Evolutionary conservation across 2,888 invertebrate species (phyloP).

Genomic region (Ganaspis brasiliensis): DNA sequence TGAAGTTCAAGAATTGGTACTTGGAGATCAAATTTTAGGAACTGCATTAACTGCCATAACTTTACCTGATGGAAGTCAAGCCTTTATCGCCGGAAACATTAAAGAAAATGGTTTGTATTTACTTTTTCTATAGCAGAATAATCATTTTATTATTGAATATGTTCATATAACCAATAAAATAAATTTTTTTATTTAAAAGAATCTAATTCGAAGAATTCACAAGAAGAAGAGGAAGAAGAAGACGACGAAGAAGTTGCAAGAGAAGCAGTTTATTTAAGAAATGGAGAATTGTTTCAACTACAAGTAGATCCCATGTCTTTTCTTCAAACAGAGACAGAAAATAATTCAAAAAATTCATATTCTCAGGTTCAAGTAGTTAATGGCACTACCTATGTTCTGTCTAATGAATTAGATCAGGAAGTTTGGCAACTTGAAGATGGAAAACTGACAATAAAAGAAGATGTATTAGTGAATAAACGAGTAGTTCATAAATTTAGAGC

Average conservation of each 20-base stretch:
- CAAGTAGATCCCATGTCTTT: conserved; percentile 70
- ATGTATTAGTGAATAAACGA: conserved; percentile 71
- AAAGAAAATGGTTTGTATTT: conserved; percentile 51
- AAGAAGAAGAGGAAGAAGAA: conserved; percentile 71
- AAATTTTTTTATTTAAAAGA: conserved; percentile 50
- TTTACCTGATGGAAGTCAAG: conserved; percentile 77
- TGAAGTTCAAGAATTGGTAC: conserved; percentile 69
- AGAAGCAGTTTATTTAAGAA: conserved; percentile 73
- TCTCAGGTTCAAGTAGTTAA: conserved; percentile 73
- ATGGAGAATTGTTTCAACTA: conserved; percentile 72
- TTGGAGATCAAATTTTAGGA: conserved; percentile 72
- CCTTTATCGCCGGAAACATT: conserved; percentile 73
- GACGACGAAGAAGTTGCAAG: too few species aligned
- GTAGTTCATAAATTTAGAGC: conserved; percentile 66
- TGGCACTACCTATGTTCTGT: conserved; percentile 74
- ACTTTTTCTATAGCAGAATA: too few species aligned
- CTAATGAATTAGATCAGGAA: conserved; percentile 68
- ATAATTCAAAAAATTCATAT: conserved; percentile 69
- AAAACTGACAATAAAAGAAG: conserved; percentile 68
- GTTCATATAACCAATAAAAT: background rate
- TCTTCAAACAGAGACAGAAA: conserved; percentile 63
- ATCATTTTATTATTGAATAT: background rate
- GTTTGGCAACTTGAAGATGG: conserved; percentile 73
- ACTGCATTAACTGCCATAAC: conserved; percentile 76
- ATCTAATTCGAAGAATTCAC: conserved; percentile 60